These are phyloP conservation scores for Lymantria monacha DNA, from an alignment of 2,888 invertebrate species.

Conservation along the genomic window DNA sequence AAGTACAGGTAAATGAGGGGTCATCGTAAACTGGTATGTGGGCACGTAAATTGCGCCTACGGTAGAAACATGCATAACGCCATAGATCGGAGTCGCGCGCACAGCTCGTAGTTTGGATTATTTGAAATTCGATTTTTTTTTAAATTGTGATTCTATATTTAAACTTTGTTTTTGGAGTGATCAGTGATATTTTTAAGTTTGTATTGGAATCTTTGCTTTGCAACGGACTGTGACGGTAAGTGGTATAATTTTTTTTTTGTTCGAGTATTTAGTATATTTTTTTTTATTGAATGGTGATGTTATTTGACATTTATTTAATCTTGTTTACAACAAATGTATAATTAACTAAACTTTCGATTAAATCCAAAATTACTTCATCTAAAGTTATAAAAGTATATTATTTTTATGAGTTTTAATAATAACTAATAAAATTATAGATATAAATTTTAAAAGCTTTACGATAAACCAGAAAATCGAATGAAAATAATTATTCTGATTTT, in stretches of 20 bases:
- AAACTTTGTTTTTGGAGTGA: constrained; percentile 21
- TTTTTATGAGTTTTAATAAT: too few species aligned
- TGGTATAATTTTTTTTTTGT: constrained; percentile 5
- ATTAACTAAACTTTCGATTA: too few species aligned
- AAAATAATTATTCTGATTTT: too few species aligned
- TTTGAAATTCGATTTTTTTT: constrained; percentile 33
- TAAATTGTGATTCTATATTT: constrained; percentile 8
- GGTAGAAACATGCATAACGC: constrained; percentile 54
- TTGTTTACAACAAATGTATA: too few species aligned
- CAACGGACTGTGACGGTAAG: constrained; percentile 28
- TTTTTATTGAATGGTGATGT: too few species aligned
- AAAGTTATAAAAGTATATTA: too few species aligned
- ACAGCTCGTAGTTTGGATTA: constrained; percentile 43
- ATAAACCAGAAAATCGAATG: too few species aligned
- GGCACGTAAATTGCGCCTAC: constrained; percentile 60
- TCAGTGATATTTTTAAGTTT: constrained; percentile 18
- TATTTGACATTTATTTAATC: too few species aligned
- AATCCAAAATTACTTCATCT: too few species aligned
- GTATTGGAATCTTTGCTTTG: constrained; percentile 17
- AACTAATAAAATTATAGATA: too few species aligned
- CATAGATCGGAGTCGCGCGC: constrained; percentile 61
- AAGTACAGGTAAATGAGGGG: constrained; percentile 31
- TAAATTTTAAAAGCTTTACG: too few species aligned
- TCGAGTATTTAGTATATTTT: too few species aligned
- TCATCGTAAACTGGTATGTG: constrained; percentile 45